These are phyloP conservation scores for Meandrusa payeni DNA, from an alignment of 2,888 invertebrate species.

Conservation along the genomic window DNA sequence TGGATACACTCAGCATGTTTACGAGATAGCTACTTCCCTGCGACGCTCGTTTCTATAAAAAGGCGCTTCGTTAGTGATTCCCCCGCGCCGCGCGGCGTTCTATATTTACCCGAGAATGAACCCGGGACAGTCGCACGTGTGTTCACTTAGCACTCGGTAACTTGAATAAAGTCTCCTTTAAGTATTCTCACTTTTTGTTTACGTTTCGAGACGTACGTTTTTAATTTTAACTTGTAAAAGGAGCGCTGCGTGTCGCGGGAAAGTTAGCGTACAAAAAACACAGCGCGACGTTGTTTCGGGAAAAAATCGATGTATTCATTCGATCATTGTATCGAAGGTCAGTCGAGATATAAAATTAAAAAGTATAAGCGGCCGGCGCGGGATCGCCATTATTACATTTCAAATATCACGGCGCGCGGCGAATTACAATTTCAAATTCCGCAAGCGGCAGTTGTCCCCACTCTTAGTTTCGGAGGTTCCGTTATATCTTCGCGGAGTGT, in stretches of 20 bases:
- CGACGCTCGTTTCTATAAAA: slow-evolving; percentile 66
- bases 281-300: slow-evolving; percentile 41
- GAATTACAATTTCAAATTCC: slow-evolving; percentile 76
- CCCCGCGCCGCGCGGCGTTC: slow-evolving; percentile 48
- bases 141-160: slow-evolving; percentile 65
- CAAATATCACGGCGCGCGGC: slow-evolving; percentile 65
- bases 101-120: slow-evolving; percentile 74
- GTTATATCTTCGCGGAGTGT: slow-evolving; percentile 1
- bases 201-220: slow-evolving; percentile 26
- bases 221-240: slow-evolving; percentile 29
- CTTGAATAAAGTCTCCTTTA: slow-evolving; percentile 58
- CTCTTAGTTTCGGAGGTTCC: slow-evolving; percentile 45
- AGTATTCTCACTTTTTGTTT: slow-evolving; percentile 35
- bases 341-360: slow-evolving; percentile 75
- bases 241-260: slow-evolving; percentile 29
- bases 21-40: slow-evolving; percentile 22
- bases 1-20: slow-evolving; percentile 22
- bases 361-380: slow-evolving; percentile 72
- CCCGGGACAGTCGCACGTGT: slow-evolving; percentile 66
- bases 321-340: slow-evolving; percentile 71
- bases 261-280: slow-evolving; percentile 14
- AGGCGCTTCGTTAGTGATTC: slow-evolving; percentile 68
- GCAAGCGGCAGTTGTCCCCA: slow-evolving; percentile 38
- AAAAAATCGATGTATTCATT: slow-evolving; percentile 62
- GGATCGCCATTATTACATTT: slow-evolving; percentile 71